Evolutionary conservation across 2,888 invertebrate species (phyloP).

Genomic region (Xanthorhoe spadicearia): DNA sequence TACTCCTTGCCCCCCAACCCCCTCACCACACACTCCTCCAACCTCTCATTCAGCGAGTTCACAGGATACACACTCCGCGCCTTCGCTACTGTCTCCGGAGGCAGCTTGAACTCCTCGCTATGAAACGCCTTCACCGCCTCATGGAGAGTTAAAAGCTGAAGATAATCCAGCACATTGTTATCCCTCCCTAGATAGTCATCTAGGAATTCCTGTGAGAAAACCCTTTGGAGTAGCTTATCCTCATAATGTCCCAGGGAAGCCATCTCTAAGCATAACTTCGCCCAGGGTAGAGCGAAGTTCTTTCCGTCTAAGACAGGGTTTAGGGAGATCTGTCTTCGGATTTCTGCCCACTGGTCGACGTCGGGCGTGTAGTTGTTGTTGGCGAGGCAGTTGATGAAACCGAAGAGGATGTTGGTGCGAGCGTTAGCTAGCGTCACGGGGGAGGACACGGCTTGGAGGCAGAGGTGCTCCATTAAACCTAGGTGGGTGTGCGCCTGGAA

Average conservation of each 20-base stretch:
- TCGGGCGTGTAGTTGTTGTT: conserved; percentile 86
- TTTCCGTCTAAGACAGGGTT: conserved; percentile 69
- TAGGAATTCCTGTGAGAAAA: conserved; percentile 81
- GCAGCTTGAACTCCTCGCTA: conserved; percentile 67
- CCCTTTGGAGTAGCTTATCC: conserved; percentile 75
- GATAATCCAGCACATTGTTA: conserved; percentile 71
- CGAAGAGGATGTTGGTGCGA: conserved; percentile 71
- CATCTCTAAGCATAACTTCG: conserved; percentile 83
- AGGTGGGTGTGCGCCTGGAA: conserved; percentile 84
- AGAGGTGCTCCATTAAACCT: conserved; percentile 84
- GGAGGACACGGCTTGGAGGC: conserved; percentile 72
- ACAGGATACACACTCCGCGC: conserved; percentile 63
- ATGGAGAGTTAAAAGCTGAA: conserved; percentile 82
- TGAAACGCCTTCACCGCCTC: conserved; percentile 82
- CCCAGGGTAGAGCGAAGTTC: conserved; percentile 77
- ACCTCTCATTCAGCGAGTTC: conserved; percentile 62
- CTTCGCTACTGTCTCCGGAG: conserved; percentile 64
- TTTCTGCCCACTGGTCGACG: conserved; percentile 74
- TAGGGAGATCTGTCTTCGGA: conserved; percentile 71
- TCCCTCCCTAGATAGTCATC: conserved; percentile 65
- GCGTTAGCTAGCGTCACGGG: conserved; percentile 67
- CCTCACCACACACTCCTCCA: conserved; percentile 77
- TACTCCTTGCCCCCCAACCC: conserved; percentile 85
- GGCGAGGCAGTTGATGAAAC: conserved; percentile 83
- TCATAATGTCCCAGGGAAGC: conserved; percentile 85